phyloP scores from a whole-genome alignment of 2,113 vertebrate genomes.

The Emydura subglobosa region DNA sequence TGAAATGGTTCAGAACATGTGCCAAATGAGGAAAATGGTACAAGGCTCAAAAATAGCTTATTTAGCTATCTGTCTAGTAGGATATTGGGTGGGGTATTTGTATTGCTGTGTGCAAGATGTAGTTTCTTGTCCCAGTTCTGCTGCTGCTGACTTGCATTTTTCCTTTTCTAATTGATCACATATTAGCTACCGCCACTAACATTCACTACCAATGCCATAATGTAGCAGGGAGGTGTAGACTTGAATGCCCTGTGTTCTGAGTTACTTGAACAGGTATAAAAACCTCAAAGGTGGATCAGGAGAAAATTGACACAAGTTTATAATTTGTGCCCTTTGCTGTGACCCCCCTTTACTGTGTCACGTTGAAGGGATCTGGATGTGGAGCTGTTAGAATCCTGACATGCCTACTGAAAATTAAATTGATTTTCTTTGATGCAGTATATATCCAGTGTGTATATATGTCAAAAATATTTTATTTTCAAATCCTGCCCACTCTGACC shows the following conservation, averaged over 20 bases:
- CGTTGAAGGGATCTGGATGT: neutral
- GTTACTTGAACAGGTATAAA: neutral
- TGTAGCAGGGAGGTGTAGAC: neutral
- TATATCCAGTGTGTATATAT: too few relatives aligned
- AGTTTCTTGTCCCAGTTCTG: neutral
- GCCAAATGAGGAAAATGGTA: neutral
- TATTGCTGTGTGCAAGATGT: neutral
- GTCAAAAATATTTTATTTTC: neutral
- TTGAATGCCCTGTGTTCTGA: neutral
- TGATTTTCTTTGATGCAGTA: rapidly evolving
- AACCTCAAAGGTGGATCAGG: neutral
- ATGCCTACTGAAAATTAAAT: neutral
- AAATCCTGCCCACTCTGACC: rapidly evolving
- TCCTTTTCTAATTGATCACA: neutral
- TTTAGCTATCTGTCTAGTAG: rapidly evolving
- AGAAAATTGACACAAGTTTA: neutral
- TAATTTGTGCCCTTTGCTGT: neutral
- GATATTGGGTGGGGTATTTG: neutral
- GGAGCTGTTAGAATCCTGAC: neutral
- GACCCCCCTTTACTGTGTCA: neutral
- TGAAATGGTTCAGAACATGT: neutral
- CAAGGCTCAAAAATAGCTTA: rapidly evolving
- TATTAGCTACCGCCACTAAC: neutral
- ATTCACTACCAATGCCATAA: neutral
- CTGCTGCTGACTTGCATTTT: neutral